phyloP scores from a whole-genome alignment of 2,113 vertebrate genomes.

The Oreocharis arfaki region DNA sequence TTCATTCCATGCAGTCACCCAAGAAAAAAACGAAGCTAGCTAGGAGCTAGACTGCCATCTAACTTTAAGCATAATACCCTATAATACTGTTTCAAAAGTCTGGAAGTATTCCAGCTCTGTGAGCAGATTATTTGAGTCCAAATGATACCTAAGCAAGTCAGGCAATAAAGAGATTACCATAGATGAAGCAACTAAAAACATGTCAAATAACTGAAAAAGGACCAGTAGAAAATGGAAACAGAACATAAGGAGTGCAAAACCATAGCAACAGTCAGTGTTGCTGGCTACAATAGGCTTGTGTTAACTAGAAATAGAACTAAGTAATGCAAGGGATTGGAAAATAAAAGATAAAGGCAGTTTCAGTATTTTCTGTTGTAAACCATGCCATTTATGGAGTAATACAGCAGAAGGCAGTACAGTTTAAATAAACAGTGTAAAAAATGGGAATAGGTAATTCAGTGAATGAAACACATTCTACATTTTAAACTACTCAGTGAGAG shows the following conservation, averaged over 20 bases:
- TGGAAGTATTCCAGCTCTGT: not conserved
- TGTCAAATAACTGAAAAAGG: not conserved
- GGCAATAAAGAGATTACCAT: slow-evolving; percentile 8
- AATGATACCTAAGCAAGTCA: slow-evolving; percentile 16
- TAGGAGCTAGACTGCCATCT: slow-evolving; percentile 12
- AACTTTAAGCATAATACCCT: not conserved
- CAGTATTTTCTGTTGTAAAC: not conserved
- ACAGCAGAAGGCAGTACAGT: not conserved
- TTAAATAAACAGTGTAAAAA: not conserved
- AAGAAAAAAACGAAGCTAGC: not conserved
- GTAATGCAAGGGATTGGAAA: not conserved
- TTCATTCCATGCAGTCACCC: not conserved
- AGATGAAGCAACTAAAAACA: slow-evolving; percentile 9
- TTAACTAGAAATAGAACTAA: slow-evolving; percentile 46
- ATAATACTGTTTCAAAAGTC: not conserved
- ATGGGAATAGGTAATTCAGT: not conserved
- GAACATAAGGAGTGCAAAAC: not conserved
- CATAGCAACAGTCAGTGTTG: slow-evolving; percentile 37
- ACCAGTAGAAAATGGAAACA: slow-evolving; percentile 17
- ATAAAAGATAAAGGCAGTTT: slow-evolving; percentile 37
- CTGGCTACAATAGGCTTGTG: slow-evolving; percentile 9
- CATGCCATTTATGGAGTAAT: not conserved
- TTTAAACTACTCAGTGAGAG: not conserved
- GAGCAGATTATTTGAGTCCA: slow-evolving; percentile 8
- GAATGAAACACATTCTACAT: not conserved